Conservation (phyloP, 2,113 vertebrate species). For the Oreochromis tanganicae region DNA sequence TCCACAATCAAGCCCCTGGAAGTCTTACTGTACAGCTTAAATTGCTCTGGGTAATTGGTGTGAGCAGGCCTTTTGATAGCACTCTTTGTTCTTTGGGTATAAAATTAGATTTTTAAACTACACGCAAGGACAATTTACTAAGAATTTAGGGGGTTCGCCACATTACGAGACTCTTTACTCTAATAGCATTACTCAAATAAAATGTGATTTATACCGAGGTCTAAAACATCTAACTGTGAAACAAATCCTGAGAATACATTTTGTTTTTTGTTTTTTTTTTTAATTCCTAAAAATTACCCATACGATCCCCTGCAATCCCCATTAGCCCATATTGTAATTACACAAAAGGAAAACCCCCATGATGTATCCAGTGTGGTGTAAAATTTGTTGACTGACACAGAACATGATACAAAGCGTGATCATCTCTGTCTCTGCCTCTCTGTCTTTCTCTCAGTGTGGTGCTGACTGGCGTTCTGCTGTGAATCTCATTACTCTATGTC, state of each 20-base stretch:
- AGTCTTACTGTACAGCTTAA: not conserved
- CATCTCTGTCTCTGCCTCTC: slow-evolving; percentile 26
- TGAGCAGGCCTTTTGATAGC: not conserved
- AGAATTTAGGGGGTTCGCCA: not conserved
- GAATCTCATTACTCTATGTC: slow-evolving; percentile 62
- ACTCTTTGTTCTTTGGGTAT: not conserved
- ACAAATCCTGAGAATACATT: not conserved
- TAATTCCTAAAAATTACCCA: not conserved
- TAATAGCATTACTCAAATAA: not conserved
- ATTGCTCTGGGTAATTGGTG: not conserved
- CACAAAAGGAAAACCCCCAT: not conserved
- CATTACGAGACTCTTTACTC: not conserved
- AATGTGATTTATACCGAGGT: not conserved
- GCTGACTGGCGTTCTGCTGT: slow-evolving; percentile 55
- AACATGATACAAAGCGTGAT: slow-evolving; percentile 38
- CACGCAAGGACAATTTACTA: not conserved
- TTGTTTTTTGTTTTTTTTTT: not conserved
- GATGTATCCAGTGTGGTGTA: slow-evolving; percentile 11
- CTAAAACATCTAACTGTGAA: not conserved
- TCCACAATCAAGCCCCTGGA: not conserved
- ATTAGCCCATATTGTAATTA: slow-evolving; percentile 26
- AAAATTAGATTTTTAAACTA: not conserved
- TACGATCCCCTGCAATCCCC: not conserved
- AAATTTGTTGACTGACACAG: slow-evolving; percentile 31
- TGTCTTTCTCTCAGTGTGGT: slow-evolving; percentile 22